Conservation (phyloP, 2,797 vertebrate species). For the Coreius guichenoti region DNA sequence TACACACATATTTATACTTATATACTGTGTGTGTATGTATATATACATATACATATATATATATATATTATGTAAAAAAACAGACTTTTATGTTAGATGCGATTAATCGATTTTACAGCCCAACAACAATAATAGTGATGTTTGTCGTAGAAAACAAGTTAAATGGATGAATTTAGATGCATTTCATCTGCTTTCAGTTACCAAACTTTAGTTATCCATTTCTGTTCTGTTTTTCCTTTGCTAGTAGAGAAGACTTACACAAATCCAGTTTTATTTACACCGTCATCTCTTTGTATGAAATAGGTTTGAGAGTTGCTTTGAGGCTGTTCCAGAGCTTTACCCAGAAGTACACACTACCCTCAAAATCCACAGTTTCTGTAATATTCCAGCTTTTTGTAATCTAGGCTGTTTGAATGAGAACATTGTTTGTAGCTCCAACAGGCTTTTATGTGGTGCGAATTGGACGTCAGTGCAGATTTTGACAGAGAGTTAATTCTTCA, state of each 20-base stretch:
- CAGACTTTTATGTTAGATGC: too few relatives aligned
- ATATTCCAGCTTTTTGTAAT: slow-evolving; percentile 49
- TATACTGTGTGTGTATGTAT: too few relatives aligned
- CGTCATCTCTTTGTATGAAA: slow-evolving; percentile 60
- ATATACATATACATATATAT: too few relatives aligned
- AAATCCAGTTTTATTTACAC: slow-evolving; percentile 69
- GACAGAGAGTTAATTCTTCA: slow-evolving; percentile 35
- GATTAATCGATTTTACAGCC: too few relatives aligned
- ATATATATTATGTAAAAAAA: too few relatives aligned
- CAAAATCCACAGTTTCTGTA: slow-evolving; percentile 52
- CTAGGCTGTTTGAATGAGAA: slow-evolving; percentile 35
- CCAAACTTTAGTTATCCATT: neutral
- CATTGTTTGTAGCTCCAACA: slow-evolving; percentile 48
- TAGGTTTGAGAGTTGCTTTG: slow-evolving; percentile 64
- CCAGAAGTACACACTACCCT: slow-evolving; percentile 45
- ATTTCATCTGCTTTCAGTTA: neutral
- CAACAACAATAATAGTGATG: neutral
- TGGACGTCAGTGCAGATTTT: slow-evolving; percentile 22
- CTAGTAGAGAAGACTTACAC: slow-evolving; percentile 58
- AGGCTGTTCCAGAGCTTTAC: slow-evolving; percentile 62
- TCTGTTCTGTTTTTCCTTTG: neutral
- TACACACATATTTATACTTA: too few relatives aligned
- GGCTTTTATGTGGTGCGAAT: slow-evolving; percentile 22
- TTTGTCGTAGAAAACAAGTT: neutral
- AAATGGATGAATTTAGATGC: neutral